These are phyloP conservation scores for Suricata suricatta DNA, from an alignment of 2,113 vertebrate species.

Conservation along the genomic window DNA sequence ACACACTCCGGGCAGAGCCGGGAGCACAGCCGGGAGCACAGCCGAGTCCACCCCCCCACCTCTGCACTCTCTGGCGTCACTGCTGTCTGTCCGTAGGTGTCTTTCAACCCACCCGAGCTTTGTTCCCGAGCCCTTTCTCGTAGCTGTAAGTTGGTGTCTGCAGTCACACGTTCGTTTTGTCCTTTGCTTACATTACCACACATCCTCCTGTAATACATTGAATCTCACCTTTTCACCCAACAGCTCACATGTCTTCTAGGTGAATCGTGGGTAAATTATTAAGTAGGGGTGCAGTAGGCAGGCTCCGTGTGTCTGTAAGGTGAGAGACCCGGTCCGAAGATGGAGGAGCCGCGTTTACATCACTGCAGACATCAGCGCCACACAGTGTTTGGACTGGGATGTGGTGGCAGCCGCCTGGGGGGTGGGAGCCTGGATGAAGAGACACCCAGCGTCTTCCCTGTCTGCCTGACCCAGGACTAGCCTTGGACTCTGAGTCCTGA, in stretches of 20 bases:
- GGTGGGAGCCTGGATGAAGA: too few species aligned
- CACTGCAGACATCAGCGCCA: not conserved
- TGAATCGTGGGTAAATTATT: slow-evolving; percentile 50
- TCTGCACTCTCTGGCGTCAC: rapidly evolving
- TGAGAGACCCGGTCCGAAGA: slow-evolving; percentile 9
- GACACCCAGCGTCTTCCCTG: too few species aligned
- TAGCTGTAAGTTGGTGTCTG: not conserved
- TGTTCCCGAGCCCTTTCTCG: not conserved
- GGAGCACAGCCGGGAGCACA: not conserved
- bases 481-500: not conserved
- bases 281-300: not conserved
- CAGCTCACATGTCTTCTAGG: not conserved
- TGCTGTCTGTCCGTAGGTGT: not conserved
- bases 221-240: not conserved
- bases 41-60: not conserved
- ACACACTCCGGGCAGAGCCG: not conserved
- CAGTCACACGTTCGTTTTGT: not conserved
- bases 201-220: not conserved
- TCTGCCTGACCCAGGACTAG: too few species aligned
- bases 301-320: slow-evolving; percentile 45
- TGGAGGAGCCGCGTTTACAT: not conserved
- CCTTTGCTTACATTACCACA: not conserved
- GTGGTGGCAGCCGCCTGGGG: not conserved
- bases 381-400: not conserved
- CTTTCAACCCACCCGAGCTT: not conserved